Percentiles rank a stretch among this genome's conserved stretches.
phyloP scores from a whole-genome alignment of 2,797 vertebrate genomes.

The Argentina silus region DNA sequence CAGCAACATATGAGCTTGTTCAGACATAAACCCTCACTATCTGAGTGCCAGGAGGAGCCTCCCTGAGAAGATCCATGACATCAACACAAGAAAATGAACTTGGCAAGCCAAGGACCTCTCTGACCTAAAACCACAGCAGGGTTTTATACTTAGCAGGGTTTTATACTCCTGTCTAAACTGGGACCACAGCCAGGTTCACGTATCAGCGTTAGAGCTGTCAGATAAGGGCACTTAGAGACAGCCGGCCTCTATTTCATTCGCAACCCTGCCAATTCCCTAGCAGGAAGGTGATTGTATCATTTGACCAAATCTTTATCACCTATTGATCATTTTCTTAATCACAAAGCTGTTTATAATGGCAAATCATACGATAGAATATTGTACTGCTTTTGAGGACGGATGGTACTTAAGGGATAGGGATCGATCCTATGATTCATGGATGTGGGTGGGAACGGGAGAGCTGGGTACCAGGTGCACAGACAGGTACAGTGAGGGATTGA shows the following conservation, averaged over 20 bases:
- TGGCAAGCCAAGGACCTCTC: conserved; percentile 13
- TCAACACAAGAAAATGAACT: conserved; percentile 18
- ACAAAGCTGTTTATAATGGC: no score
- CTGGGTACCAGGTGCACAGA: conserved; percentile 33
- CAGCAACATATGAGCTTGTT: not conserved
- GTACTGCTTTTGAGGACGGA: no score
- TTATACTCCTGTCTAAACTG: conserved; percentile 35
- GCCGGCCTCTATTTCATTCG: no score
- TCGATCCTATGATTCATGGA: no score
- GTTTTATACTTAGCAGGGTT: no score
- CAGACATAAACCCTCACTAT: not conserved
- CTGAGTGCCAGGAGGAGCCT: not conserved
- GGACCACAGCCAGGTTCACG: conserved; percentile 28
- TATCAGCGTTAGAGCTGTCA: not conserved
- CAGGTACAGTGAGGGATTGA: not conserved
- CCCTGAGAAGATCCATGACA: conserved; percentile 22
- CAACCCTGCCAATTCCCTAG: no score
- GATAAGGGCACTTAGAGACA: not conserved
- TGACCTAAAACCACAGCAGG: conserved; percentile 21
- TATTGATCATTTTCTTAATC: no score
- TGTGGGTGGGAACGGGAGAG: conserved; percentile 25
- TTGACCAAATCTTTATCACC: no score
- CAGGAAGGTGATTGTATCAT: no score
- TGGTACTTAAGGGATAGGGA: no score
- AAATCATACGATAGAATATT: no score